These are phyloP conservation scores for Huso huso DNA, from an alignment of 2,797 vertebrate species.

Conservation along the genomic window DNA sequence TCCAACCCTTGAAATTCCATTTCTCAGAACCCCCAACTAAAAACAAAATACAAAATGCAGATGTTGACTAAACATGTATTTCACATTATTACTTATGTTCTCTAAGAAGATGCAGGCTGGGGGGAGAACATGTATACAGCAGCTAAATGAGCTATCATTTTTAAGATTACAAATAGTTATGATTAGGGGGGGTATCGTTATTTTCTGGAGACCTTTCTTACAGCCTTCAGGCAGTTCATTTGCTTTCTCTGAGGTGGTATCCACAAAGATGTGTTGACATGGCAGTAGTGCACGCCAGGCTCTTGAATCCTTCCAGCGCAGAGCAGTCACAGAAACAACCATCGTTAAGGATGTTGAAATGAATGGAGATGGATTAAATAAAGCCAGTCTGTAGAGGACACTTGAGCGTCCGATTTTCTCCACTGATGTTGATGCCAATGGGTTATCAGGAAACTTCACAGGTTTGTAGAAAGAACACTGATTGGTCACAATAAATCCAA, in stretches of 20 bases:
- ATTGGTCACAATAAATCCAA: neutral
- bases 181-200: neutral
- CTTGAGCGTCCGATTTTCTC: conserved; percentile 6
- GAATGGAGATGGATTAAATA: conserved; percentile 9
- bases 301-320: neutral
- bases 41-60: no score
- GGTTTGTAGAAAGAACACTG: conserved; percentile 1
- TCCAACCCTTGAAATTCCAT: no score
- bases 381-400: neutral
- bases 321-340: neutral
- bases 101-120: no score
- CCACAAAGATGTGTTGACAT: conserved; percentile 1
- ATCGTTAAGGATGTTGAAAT: neutral
- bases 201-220: neutral
- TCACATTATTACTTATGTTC: no score
- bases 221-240: neutral
- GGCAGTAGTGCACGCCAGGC: conserved; percentile 2
- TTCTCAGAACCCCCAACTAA: no score
- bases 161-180: no score
- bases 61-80: no score
- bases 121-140: no score
- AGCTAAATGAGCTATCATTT: no score
- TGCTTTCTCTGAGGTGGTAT: neutral
- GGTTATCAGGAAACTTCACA: neutral
- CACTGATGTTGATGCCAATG: neutral